Base-by-base conservation (phyloP, 2,113 vertebrate species). In the Platysteira castanea region DNA sequence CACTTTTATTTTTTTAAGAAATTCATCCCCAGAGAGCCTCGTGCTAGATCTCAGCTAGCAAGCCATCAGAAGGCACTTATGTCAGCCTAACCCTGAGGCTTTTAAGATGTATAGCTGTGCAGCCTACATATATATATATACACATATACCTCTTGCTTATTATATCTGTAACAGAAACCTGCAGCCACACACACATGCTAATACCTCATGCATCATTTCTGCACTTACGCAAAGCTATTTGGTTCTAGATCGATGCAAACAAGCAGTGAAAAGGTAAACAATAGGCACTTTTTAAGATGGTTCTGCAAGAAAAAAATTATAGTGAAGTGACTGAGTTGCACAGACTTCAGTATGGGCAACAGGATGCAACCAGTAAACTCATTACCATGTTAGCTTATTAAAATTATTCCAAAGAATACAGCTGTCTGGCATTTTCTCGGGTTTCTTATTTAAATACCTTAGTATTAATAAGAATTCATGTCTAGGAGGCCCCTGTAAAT, bases 31-130 rank as follows among this genome's bases (percentile, higher is more conserved):
- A 37, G 91, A 60, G 93, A 94, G 67, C 42, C 64, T 92, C 0
- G 1, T 86, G 90, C 84, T 90, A 69, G 53, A 69, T 88, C 75
- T 92, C 88, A 61, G 88, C 90, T 67, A 83, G 85, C 83, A 92
- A 90, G 83, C 83, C 95, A 94, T 96, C 95, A 95, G 83, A 93
- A 95, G 85, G 89, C 95, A 93, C 78, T 95, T 95, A 96, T 78
- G 90, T 96, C 94, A 97, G 95, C 85, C 73, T 76, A 59, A 50
- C 44, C 63, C 61, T 65, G 61, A 84, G 68, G 22, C 84, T 93
- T 96, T 85, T 69, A 84, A 93, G 85, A 59, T 30, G 15, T 60
- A 7, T 67, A 76, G 81, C 57, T 44, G 22, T 64, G 30, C 69
- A 63, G 46, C 42, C 83, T 65, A 35, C 50, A 39, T 28, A 53